Conservation (phyloP, 2,888 invertebrate species). For the Drosophila monieri region DNA sequence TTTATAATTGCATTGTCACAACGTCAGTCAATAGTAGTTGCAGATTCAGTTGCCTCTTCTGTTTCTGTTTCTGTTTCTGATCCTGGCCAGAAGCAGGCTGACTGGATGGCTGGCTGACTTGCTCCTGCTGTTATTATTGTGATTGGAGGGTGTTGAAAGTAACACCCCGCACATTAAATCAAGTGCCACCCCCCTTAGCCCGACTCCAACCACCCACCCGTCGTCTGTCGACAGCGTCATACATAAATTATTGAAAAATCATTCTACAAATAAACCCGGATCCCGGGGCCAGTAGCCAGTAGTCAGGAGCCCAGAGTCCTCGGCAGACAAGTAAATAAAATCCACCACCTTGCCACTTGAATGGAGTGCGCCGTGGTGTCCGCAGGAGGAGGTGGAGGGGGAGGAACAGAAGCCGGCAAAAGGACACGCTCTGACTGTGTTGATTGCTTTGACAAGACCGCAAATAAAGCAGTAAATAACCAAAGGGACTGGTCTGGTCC, state of each 20-base stretch:
- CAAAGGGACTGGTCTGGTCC: slow-evolving; percentile 15
- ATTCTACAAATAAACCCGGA: slow-evolving; percentile 76
- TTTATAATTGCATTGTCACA: slow-evolving; percentile 83
- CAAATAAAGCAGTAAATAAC: slow-evolving; percentile 73
- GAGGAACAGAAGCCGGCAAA: slow-evolving; percentile 7
- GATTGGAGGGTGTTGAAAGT: slow-evolving; percentile 79
- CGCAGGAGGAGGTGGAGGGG: background rate
- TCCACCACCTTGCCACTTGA: slow-evolving; percentile 53
- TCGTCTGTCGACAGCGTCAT: slow-evolving; percentile 57
- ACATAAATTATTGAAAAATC: slow-evolving; percentile 81
- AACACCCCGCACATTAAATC: slow-evolving; percentile 81
- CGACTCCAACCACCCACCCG: background rate
- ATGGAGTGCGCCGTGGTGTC: background rate
- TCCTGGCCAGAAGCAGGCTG: slow-evolving; percentile 20
- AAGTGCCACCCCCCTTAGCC: slow-evolving; percentile 54
- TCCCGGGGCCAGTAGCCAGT: slow-evolving; percentile 21
- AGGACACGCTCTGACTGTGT: slow-evolving; percentile 54
- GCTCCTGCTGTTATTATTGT: slow-evolving; percentile 46
- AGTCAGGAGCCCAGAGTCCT: slow-evolving; percentile 12
- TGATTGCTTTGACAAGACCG: slow-evolving; percentile 75
- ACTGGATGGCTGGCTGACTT: slow-evolving; percentile 2
- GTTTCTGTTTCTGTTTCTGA: slow-evolving; percentile 1
- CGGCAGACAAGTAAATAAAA: slow-evolving; percentile 65
- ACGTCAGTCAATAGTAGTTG: slow-evolving; percentile 45
- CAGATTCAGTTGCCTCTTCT: background rate